Conservation (phyloP, 2,797 vertebrate genomes). For the Bovichtus variegatus region DNA sequence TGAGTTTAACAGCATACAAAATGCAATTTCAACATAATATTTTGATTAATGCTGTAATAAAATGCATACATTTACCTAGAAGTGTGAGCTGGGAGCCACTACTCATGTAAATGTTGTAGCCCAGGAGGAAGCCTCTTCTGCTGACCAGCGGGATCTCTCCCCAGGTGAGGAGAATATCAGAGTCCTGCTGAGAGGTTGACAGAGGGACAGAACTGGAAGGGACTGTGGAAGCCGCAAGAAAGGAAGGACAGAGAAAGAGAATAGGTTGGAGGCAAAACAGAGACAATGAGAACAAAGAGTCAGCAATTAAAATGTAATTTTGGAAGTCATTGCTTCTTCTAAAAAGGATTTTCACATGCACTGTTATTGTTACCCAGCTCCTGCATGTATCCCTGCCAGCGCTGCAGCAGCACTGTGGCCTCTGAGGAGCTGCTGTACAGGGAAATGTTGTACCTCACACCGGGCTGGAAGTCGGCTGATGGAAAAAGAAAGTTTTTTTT, state of each 20-base stretch:
- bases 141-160: slow-evolving; percentile 61
- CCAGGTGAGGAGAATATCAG: slow-evolving; percentile 80
- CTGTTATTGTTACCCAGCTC: slow-evolving; percentile 77
- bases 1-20: slow-evolving; percentile 3
- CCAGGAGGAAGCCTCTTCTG: slow-evolving; percentile 80
- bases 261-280: background rate
- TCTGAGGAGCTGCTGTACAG: slow-evolving; percentile 78
- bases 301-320: background rate
- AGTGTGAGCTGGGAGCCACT: slow-evolving; percentile 66
- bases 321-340: background rate
- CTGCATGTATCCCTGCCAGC: slow-evolving; percentile 79
- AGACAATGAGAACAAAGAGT: background rate
- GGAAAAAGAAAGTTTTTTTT: background rate
- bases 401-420: slow-evolving; percentile 68
- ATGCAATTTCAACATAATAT: background rate
- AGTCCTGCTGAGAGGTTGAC: slow-evolving; percentile 61
- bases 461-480: slow-evolving; percentile 77
- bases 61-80: slow-evolving; percentile 69
- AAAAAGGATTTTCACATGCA: background rate
- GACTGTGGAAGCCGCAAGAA: slow-evolving; percentile 53
- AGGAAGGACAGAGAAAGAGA: background rate
- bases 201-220: slow-evolving; percentile 70
- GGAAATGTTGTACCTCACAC: slow-evolving; percentile 83
- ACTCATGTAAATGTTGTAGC: slow-evolving; percentile 82
- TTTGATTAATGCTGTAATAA: background rate